Percentiles rank a stretch among this genome's conserved stretches.
phyloP scores from a whole-genome alignment of 2,113 vertebrate genomes.

The Sturnus vulgaris region DNA sequence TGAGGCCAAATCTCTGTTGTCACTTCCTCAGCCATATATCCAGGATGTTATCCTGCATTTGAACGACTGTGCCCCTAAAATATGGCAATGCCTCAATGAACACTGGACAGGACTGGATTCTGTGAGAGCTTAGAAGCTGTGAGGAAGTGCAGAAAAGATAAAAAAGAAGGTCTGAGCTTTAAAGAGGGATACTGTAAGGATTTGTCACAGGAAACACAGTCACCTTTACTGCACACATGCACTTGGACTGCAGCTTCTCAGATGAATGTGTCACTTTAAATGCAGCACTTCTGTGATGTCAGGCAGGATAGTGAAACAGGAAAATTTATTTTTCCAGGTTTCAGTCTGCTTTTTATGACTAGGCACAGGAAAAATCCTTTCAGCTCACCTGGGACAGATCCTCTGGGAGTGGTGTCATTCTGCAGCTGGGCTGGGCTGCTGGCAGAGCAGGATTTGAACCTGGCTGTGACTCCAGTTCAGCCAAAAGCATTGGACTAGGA shows the following conservation, averaged over 20 bases:
- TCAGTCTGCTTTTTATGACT: not conserved
- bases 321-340: not conserved
- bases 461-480: conserved; percentile 55
- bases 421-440: not conserved
- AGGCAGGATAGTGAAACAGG: not conserved
- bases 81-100: not conserved
- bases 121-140: not conserved
- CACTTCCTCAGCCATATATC: not conserved
- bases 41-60: not conserved
- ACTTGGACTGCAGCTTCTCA: not conserved
- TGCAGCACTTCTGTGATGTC: not conserved
- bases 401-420: not conserved
- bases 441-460: not conserved
- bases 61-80: not conserved
- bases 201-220: not conserved
- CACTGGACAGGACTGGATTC: not conserved
- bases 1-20: not conserved
- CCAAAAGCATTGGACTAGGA: conserved; percentile 68
- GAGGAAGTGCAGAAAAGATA: not conserved
- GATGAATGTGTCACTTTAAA: not conserved
- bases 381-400: conserved; percentile 66
- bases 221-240: not conserved
- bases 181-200: not conserved
- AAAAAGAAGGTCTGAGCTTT: not conserved
- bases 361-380: not conserved